Percentiles rank a stretch among this genome's conserved stretches.
These are phyloP conservation scores for Bembecia ichneumoniformis DNA, from an alignment of 2,888 invertebrate genomes.

Conservation along the genomic window DNA sequence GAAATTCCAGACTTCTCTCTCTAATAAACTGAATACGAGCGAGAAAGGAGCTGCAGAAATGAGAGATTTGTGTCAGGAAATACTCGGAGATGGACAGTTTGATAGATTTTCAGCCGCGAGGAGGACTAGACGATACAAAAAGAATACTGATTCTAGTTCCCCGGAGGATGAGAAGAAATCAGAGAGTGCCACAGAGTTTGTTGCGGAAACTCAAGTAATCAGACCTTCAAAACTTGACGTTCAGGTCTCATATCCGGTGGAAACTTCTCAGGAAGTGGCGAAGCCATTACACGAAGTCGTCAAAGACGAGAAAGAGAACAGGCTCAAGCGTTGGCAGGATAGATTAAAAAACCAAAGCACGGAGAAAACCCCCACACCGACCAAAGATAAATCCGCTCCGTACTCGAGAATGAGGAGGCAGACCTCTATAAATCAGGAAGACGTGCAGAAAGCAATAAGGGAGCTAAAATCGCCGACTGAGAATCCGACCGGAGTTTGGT, in stretches of 20 bases:
- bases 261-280: slow-evolving; percentile 41
- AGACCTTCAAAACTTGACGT: slow-evolving; percentile 66
- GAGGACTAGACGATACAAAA: slow-evolving; percentile 85
- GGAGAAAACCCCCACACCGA: slow-evolving; percentile 42
- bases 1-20: slow-evolving; percentile 55
- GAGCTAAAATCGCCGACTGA: slow-evolving; percentile 76
- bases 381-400: slow-evolving; percentile 54
- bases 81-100: slow-evolving; percentile 83
- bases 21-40: slow-evolving; percentile 21
- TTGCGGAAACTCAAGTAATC: slow-evolving; percentile 69
- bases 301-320: slow-evolving; percentile 71
- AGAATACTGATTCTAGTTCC: slow-evolving; percentile 72
- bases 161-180: slow-evolving; percentile 71
- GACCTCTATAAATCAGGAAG: slow-evolving; percentile 79
- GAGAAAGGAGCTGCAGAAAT: slow-evolving; percentile 51
- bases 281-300: slow-evolving; percentile 42
- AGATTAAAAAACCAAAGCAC: slow-evolving; percentile 74
- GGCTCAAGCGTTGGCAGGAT: slow-evolving; percentile 80
- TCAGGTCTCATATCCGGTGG: slow-evolving; percentile 65
- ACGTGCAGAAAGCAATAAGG: slow-evolving; percentile 78
- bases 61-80: slow-evolving; percentile 64
- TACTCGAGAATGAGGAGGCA: slow-evolving; percentile 74
- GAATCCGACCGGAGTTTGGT: slow-evolving; percentile 74
- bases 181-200: slow-evolving; percentile 49
- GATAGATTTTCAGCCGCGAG: slow-evolving; percentile 87